Percentiles rank a stretch among this genome's conserved stretches.
Evolutionary conservation across 2,888 invertebrate genomes (phyloP).

Genomic region (Hydropsyche betteni): DNA sequence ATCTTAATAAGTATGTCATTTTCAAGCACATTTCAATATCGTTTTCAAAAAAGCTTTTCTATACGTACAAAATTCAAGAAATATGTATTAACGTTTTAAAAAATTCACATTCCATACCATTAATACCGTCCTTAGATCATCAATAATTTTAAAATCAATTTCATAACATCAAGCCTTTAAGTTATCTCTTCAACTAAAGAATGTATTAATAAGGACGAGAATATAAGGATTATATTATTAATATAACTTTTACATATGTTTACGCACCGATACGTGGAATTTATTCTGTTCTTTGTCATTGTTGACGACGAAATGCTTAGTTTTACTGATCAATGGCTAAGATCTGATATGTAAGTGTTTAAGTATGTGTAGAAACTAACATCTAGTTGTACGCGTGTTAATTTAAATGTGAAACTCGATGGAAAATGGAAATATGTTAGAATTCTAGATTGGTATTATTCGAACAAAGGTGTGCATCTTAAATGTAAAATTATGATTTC

Average conservation of each 20-base stretch:
- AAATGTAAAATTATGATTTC: constrained; percentile 29
- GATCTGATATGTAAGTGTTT: constrained; percentile 36
- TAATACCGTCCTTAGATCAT: not conserved
- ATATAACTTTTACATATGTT: not conserved
- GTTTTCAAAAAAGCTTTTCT: no score
- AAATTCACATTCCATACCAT: constrained; percentile 12
- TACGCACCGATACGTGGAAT: not conserved
- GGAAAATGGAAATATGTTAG: constrained; percentile 20
- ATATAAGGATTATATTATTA: no score
- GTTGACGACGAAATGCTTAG: constrained; percentile 18
- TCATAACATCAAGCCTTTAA: not conserved
- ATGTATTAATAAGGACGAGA: no score
- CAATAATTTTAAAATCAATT: not conserved
- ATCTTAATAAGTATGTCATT: not conserved
- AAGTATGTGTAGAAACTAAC: constrained; percentile 34
- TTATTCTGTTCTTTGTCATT: constrained; percentile 8
- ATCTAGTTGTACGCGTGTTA: constrained; percentile 34
- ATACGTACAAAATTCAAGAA: not conserved
- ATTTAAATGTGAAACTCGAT: constrained; percentile 13
- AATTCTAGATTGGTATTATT: constrained; percentile 37
- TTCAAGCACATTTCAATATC: not conserved
- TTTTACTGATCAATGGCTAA: constrained; percentile 32
- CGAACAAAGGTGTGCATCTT: constrained; percentile 37
- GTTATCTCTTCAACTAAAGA: no score
- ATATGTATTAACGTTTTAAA: not conserved